Conservation (phyloP, 2,113 vertebrate species). For the Brienomyrus longianalis region DNA sequence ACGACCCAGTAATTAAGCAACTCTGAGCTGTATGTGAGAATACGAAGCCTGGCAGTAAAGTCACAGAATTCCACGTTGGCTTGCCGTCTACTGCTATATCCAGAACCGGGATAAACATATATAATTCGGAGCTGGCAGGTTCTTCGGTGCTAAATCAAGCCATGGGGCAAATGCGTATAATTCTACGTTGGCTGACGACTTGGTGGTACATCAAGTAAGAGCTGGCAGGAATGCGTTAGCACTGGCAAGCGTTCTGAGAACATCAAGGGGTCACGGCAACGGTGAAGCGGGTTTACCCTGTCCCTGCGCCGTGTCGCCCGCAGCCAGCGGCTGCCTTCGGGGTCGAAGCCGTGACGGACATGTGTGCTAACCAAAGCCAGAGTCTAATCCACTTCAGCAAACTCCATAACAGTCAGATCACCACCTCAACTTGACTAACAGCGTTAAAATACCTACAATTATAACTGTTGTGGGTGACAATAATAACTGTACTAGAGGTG, state of each 20-base stretch:
- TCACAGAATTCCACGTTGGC: not conserved
- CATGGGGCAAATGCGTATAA: not conserved
- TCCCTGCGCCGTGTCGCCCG: not conserved
- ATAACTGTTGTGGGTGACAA: not conserved
- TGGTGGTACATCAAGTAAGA: conserved; percentile 6
- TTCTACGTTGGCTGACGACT: conserved; percentile 2
- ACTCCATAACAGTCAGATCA: not conserved
- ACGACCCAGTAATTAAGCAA: not conserved
- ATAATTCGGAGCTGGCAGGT: conserved; percentile 2
- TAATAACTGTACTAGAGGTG: not conserved
- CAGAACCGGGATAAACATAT: conserved; percentile 3
- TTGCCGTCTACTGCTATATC: not conserved
- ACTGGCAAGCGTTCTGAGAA: not conserved
- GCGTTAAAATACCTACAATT: not conserved
- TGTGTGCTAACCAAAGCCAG: not conserved
- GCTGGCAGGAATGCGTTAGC: not conserved
- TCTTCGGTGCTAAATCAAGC: conserved; percentile 1
- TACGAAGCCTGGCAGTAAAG: not conserved
- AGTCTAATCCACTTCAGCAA: not conserved
- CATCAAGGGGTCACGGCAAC: not conserved
- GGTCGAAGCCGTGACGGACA: not conserved
- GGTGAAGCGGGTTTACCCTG: not conserved
- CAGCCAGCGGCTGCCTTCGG: not conserved
- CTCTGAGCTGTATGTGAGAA: not conserved
- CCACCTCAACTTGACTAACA: not conserved